Evolutionary conservation across 2,797 vertebrate species (phyloP), one percentile per base, ranked within the genome.

Genomic region (Micropoecilia bifurca): DNA sequence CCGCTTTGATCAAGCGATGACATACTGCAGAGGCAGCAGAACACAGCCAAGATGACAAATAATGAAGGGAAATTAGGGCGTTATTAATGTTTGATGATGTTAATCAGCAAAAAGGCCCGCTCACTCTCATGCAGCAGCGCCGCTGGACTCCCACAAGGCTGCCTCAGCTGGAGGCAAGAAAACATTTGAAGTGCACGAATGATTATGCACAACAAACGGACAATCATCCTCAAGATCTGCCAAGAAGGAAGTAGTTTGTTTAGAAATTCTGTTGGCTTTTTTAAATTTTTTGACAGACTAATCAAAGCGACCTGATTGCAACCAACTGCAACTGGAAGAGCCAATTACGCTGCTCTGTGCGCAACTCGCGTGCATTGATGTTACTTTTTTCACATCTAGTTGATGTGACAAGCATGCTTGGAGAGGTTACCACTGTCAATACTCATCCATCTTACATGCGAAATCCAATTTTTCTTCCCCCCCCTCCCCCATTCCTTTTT

Each of bases 61-160:
- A 94, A 91, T 93, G 92, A 94, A 94, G 92, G 89, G 93, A 93
- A 92, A 91, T 91, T 81, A 94, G 92, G 91, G 76, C 79, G 39
- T 88, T 89, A 87, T 93, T 95, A 95, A 94, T 78, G 91, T 79
- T 77, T 68, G 89, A 87, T 80, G 81, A 88, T 83, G 81, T 90
- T 91, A 93, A 93, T 91, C 85, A 95, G 86, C 61, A 86, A 69
- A 45, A 88, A 73, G 80, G 41, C 20, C 55, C n/a, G 47, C 1
- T 4, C 47, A 81, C 88, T 66, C 90, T 89, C 84, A 61, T 86
- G 85, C 78, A 61, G 47, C n/a, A 28, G 77, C 41, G 82, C 80
- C 87, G 81, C 85, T 14, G 76, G 83, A 83, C 74, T 80, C 85
- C 87, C 89, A 18, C 78, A 66, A 77, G 89, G 79, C 82, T 20